phyloP scores from a whole-genome alignment of 2,888 invertebrate genomes.

The Heliconius ethilla region DNA sequence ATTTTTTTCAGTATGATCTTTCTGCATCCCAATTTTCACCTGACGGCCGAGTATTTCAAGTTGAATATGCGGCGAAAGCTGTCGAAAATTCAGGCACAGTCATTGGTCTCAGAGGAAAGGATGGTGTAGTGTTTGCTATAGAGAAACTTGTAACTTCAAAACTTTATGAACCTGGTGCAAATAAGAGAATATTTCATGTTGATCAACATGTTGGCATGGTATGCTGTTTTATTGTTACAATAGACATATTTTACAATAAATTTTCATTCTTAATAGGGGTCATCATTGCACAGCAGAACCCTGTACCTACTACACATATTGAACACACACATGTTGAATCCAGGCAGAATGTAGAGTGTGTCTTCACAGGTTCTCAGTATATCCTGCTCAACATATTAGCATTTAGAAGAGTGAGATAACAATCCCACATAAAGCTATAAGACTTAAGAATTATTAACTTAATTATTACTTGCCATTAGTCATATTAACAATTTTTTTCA shows the following conservation, averaged over 20 bases:
- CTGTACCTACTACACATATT: too few species aligned
- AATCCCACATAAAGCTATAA: neutral
- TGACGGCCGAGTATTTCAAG: slow-evolving; percentile 99
- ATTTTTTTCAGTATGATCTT: slow-evolving; percentile 93
- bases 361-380: neutral
- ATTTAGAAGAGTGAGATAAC: neutral
- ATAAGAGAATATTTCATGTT: slow-evolving; percentile 94
- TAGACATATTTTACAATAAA: neutral
- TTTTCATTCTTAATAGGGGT: too few species aligned
- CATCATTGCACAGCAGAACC: neutral
- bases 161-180: slow-evolving; percentile 95
- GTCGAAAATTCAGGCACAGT: slow-evolving; percentile 99
- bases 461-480: too few species aligned
- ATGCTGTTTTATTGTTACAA: slow-evolving; percentile 51
- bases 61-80: slow-evolving; percentile 99
- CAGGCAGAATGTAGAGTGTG: neutral
- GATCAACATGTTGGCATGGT: slow-evolving; percentile 98
- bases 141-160: slow-evolving; percentile 98
- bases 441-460: too few species aligned
- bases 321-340: neutral
- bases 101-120: slow-evolving; percentile 95
- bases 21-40: slow-evolving; percentile 99
- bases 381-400: neutral
- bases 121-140: slow-evolving; percentile 98
- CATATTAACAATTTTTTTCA: too few species aligned